Evolutionary conservation across 1,140 invertebrate genomes (phyloP).

Genomic region (Drosophila triauraria): DNA sequence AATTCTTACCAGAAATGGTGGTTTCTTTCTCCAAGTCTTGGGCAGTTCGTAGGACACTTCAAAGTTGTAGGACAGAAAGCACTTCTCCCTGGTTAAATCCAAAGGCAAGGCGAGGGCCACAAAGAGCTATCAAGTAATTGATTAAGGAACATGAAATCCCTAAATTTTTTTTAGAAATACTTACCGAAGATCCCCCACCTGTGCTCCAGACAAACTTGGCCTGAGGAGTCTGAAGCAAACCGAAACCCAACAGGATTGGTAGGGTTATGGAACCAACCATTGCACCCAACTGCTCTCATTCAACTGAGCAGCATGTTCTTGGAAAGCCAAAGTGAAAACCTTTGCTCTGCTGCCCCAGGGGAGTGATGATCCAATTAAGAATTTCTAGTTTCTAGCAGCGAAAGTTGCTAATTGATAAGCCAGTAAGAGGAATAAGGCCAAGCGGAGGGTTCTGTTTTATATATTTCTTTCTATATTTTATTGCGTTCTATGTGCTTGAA

Average conservation of each 20-base stretch:
- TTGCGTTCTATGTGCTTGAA: slow-evolving; percentile 46
- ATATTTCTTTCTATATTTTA: slow-evolving; percentile 55
- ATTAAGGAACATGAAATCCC: not conserved
- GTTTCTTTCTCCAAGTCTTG: slow-evolving; percentile 44
- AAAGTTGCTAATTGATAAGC: slow-evolving; percentile 72
- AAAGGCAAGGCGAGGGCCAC: slow-evolving; percentile 89
- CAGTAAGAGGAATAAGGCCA: slow-evolving; percentile 38
- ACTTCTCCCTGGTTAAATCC: slow-evolving; percentile 88
- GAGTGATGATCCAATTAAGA: slow-evolving; percentile 55
- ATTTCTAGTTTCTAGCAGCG: slow-evolving; percentile 42
- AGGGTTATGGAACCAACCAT: slow-evolving; percentile 23
- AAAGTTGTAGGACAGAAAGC: slow-evolving; percentile 91
- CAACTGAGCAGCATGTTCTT: slow-evolving; percentile 9
- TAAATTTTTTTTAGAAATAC: not conserved
- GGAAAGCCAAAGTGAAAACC: slow-evolving; percentile 16
- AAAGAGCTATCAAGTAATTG: slow-evolving; percentile 85
- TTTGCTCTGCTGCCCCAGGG: slow-evolving; percentile 8
- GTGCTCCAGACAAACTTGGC: slow-evolving; percentile 61
- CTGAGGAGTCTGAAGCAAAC: not conserved
- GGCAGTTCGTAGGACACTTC: slow-evolving; percentile 88
- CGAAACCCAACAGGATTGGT: slow-evolving; percentile 7
- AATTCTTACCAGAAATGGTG: slow-evolving; percentile 53
- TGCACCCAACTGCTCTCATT: not conserved
- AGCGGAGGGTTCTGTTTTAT: slow-evolving; percentile 5
- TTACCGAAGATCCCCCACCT: slow-evolving; percentile 46